phyloP scores from a whole-genome alignment of 2,797 vertebrate species.

The Tarsius wallacei region DNA sequence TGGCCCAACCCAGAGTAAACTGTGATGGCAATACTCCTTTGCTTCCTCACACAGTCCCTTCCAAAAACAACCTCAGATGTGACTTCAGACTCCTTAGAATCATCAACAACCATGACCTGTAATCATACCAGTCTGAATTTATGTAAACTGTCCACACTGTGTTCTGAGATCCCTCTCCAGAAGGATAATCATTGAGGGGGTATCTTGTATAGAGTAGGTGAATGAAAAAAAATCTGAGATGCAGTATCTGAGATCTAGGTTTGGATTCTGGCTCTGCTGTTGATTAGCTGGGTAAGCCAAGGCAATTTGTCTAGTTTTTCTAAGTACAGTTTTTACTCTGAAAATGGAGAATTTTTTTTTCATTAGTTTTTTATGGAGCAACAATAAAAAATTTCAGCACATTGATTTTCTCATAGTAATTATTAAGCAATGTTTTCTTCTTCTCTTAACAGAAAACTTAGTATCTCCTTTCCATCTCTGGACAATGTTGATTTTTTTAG shows the following conservation, averaged over 20 bases:
- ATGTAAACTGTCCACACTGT: accelerated
- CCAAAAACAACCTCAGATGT: background rate
- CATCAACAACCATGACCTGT: too few relatives aligned
- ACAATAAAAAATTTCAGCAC: background rate
- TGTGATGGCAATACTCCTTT: background rate
- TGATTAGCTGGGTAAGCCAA: background rate
- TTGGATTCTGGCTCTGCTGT: accelerated
- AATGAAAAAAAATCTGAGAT: background rate
- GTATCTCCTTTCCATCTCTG: background rate
- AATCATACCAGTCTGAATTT: background rate
- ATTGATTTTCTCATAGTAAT: background rate
- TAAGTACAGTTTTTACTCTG: background rate
- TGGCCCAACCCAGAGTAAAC: accelerated
- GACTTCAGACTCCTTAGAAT: background rate
- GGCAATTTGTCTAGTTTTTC: background rate
- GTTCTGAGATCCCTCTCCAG: background rate
- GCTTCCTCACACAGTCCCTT: background rate
- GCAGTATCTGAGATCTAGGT: accelerated
- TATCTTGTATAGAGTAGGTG: accelerated
- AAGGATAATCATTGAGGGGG: too few relatives aligned
- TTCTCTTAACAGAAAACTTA: background rate
- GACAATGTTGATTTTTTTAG: background rate
- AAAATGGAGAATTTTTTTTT: background rate
- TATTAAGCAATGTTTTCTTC: background rate
- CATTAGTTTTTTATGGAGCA: background rate